phyloP scores from a whole-genome alignment of 2,113 vertebrate species.

The Python bivittatus region DNA sequence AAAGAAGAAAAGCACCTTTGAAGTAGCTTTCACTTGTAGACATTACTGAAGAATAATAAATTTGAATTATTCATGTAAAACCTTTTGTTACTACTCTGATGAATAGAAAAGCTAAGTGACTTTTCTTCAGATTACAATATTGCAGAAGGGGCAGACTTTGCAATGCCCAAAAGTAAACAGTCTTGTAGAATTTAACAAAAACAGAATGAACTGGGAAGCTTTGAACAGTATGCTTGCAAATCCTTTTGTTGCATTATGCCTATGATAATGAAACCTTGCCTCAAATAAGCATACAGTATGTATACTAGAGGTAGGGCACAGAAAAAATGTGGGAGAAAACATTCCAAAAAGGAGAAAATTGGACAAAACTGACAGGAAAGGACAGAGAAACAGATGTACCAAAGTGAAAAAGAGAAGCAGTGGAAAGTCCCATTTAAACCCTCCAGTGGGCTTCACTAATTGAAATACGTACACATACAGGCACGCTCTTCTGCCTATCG shows the following conservation, averaged over 20 bases:
- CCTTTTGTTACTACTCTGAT: background rate
- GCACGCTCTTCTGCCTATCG: background rate
- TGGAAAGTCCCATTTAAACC: background rate
- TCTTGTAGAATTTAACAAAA: background rate
- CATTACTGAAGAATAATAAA: conserved; percentile 11
- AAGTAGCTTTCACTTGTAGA: conserved; percentile 33
- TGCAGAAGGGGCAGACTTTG: background rate
- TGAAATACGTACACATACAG: background rate
- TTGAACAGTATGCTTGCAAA: background rate
- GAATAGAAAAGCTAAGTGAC: background rate
- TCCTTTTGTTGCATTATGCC: background rate
- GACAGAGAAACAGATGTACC: background rate
- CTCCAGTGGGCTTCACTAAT: background rate
- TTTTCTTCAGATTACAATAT: background rate
- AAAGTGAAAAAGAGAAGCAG: background rate
- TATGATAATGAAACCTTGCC: background rate
- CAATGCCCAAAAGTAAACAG: background rate
- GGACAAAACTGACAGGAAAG: background rate
- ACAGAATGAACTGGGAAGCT: background rate
- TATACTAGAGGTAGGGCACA: background rate
- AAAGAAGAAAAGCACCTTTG: background rate
- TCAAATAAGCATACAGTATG: background rate
- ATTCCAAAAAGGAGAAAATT: background rate
- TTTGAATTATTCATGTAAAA: conserved; percentile 9
- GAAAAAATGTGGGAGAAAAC: background rate